Base-by-base conservation (phyloP, 2,797 vertebrate genomes). In the Austrolebias charrua region DNA sequence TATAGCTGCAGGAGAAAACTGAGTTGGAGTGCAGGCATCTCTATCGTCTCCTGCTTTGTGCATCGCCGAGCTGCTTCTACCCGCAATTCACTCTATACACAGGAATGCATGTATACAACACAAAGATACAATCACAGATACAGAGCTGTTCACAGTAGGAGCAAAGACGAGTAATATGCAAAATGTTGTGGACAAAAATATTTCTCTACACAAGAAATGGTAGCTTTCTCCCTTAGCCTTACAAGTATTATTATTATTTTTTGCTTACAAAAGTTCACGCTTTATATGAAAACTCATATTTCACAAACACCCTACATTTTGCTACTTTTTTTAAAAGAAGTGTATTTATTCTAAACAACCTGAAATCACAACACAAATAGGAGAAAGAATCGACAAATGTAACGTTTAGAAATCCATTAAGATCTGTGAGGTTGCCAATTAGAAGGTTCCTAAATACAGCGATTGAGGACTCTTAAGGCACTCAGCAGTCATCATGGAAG, bases 351-450 rank as follows among this genome's bases (percentile, higher is more conserved):
- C 60, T 54, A 55, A 76, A 70, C 57, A 57, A 33, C 2, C 11
- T 16, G 12, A 60, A 55, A 33, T 31, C 1, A 47, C 15, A 35
- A 49, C 42, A 48, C 13, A 60, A n/a, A 40, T 44, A 48, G 43
- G 7, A 48, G 14, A 61, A 60, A 4, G 16, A 61, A 66, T 20
- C 31, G 46, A 60, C 58, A 68, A 49, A 47, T n/a, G 43, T 33
- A 46, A 63, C 71, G 77, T 76, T 63, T 58, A 64, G 64, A 73
- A 70, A 78, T 83, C 72, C 84, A 83, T 83, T 83, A 76, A 58
- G 66, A 73, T 79, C 64, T 58, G 52, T 77, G 60, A 71, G 66
- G 71, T 58, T 78, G 67, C 24, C 74, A 81, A 85, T 86, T 80
- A 88, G 69, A 51, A 65, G 66, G 16, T 49, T 69, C 54, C 79